A percentile compares a stretch with the other conserved stretches of the same genome.
Conservation (phyloP, 2,113 vertebrate species). For the Etia nguti region DNA sequence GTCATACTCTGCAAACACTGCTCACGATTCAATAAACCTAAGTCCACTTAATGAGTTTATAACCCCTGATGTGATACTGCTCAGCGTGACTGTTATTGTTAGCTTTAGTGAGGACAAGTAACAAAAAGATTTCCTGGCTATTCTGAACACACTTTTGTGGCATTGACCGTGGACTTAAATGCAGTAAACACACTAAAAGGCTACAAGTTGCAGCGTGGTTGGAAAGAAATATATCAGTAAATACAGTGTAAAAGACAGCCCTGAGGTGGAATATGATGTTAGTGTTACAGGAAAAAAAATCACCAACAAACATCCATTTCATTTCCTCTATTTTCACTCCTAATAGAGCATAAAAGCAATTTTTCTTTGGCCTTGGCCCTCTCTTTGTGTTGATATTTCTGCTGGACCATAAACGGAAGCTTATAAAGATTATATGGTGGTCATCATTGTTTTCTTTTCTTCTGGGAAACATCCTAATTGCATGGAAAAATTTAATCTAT, state of each 20-base stretch:
- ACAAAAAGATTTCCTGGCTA: neutral
- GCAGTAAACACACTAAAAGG: neutral
- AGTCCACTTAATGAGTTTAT: neutral
- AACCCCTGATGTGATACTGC: neutral
- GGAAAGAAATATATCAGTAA: neutral
- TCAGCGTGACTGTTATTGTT: neutral
- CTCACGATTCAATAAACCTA: neutral
- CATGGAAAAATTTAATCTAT: neutral
- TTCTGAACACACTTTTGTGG: neutral
- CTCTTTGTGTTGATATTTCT: neutral
- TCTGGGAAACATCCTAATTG: neutral
- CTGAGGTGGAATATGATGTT: neutral
- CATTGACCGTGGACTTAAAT: neutral
- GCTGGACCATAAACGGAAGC: neutral
- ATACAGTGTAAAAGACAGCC: neutral
- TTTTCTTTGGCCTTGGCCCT: neutral
- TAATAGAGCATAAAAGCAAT: neutral
- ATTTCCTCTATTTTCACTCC: neutral
- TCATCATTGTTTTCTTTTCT: neutral
- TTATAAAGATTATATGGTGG: neutral
- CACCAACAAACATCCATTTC: neutral
- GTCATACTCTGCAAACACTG: neutral
- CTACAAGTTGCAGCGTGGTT: neutral
- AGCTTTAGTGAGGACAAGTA: neutral
- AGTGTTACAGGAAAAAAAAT: neutral